Percentiles rank a stretch among this genome's conserved stretches.
Conservation (phyloP, 1,140 invertebrate species). For the Leptinotarsa lineolata region DNA sequence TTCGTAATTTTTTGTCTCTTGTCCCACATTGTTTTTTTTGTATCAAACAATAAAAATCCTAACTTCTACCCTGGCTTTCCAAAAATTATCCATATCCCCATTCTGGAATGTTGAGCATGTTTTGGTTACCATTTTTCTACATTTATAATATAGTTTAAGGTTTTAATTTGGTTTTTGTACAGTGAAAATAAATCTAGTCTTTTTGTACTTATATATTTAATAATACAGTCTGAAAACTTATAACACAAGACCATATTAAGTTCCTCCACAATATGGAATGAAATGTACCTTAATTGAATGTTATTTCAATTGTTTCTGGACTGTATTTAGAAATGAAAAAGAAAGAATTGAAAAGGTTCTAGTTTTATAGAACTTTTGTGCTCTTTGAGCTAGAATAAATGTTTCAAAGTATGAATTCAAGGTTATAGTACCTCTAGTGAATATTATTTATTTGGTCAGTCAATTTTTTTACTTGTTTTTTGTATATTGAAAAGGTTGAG, state of each 20-base stretch:
- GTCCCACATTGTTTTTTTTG: no score
- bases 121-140: neutral
- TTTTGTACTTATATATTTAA: slow-evolving; percentile 1
- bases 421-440: neutral
- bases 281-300: no score
- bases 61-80: no score
- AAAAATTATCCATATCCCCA: neutral
- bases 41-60: no score
- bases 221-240: neutral
- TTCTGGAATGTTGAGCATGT: neutral
- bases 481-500: neutral
- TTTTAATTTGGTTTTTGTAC: slow-evolving; percentile 9
- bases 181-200: slow-evolving; percentile 5
- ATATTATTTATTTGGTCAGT: neutral
- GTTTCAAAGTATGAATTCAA: neutral
- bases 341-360: neutral
- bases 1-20: no score
- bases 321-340: neutral
- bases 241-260: no score
- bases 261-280: no score
- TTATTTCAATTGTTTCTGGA: no score
- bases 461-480: neutral
- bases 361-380: slow-evolving; percentile 13
- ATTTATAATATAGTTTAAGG: neutral
- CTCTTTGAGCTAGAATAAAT: neutral